These are phyloP conservation scores for Macropus fuliginosus DNA, from an alignment of 2,797 vertebrate genomes.

Conservation along the genomic window DNA sequence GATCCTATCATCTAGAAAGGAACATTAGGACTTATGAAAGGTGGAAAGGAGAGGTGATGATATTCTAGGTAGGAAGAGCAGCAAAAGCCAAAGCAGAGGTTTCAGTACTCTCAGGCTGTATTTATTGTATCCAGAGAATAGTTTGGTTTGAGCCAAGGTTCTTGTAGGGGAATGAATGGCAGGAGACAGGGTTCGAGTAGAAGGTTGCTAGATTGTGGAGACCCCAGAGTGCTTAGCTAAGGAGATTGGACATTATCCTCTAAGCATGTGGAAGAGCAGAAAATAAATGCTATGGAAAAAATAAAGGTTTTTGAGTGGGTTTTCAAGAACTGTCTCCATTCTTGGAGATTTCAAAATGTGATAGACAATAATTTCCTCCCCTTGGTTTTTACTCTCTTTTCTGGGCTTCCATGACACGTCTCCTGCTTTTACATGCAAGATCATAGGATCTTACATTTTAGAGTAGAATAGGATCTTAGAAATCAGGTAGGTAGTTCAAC, in stretches of 20 bases:
- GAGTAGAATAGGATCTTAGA: neutral
- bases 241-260: neutral
- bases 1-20: neutral
- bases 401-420: neutral
- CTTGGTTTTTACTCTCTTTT: neutral
- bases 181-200: no score
- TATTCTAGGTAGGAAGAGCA: neutral
- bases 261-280: neutral
- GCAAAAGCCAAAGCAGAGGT: neutral
- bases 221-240: neutral
- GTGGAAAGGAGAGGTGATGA: neutral
- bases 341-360: neutral
- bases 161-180: neutral
- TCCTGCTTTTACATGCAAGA: neutral
- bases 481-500: neutral
- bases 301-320: neutral
- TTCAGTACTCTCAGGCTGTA: neutral
- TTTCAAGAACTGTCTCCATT: neutral
- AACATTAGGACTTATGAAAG: neutral
- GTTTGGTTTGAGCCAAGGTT: neutral
- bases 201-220: neutral
- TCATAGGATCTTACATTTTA: neutral
- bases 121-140: neutral
- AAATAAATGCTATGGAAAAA: neutral
- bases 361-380: neutral